Conservation (phyloP, 2,113 vertebrate species). For the Ondatra zibethicus region DNA sequence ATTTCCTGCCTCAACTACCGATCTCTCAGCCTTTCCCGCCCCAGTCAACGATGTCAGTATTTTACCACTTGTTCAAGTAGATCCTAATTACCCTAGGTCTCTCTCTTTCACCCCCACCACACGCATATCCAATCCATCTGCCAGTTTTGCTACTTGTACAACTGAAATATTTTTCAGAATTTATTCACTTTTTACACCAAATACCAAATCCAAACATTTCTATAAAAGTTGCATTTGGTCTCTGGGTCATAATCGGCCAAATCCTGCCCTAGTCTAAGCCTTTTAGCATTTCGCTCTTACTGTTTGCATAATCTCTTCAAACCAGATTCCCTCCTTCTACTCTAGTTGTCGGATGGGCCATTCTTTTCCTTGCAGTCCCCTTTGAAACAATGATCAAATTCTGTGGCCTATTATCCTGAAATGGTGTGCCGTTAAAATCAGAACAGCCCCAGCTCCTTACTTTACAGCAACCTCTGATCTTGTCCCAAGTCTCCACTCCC, state of each 20-base stretch:
- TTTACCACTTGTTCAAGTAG: not conserved
- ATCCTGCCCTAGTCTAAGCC: not conserved
- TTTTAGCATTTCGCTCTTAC: not conserved
- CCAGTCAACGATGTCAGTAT: not conserved
- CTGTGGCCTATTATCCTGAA: not conserved
- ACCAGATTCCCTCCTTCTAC: not conserved
- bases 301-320: not conserved
- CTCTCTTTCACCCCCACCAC: not conserved
- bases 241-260: too few relatives aligned
- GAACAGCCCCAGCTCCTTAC: not conserved
- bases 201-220: not conserved
- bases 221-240: not conserved
- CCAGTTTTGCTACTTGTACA: not conserved
- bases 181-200: not conserved
- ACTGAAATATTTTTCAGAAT: not conserved
- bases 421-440: not conserved
- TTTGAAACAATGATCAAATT: not conserved
- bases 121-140: not conserved
- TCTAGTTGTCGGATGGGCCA: rapidly evolving
- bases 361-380: not conserved
- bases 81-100: too few relatives aligned
- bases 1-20: not conserved
- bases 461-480: not conserved
- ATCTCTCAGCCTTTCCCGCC: not conserved
- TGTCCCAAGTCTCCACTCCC: not conserved